Evolutionary conservation across 2,888 invertebrate genomes (phyloP).

Genomic region (Amorpha juglandis): DNA sequence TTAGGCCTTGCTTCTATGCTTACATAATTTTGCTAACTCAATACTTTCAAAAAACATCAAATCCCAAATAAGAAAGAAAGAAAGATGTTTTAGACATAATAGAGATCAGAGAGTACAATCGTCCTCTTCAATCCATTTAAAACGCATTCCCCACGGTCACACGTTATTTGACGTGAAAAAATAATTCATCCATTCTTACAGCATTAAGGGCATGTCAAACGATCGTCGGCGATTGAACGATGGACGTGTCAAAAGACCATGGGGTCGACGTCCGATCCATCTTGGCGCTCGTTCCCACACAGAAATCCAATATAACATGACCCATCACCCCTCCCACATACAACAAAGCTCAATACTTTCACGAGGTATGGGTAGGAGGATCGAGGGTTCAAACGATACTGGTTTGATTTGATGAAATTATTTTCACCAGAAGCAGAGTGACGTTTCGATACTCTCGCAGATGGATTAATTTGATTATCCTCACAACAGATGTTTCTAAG

Average conservation of each 20-base stretch:
- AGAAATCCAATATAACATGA: conserved; percentile 51
- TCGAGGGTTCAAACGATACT: conserved; percentile 43
- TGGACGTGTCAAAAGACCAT: conserved; percentile 76
- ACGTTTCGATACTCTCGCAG: conserved; percentile 82
- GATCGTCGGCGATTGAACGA: conserved; percentile 78
- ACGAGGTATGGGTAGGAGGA: conserved; percentile 27
- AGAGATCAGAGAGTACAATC: not conserved
- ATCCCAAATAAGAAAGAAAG: not conserved
- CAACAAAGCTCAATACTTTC: conserved; percentile 10
- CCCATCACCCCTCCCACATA: conserved; percentile 35
- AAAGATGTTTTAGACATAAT: not conserved
- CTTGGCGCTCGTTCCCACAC: conserved; percentile 66
- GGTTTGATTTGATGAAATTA: conserved; percentile 63
- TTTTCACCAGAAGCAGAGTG: conserved; percentile 76
- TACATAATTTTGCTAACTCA: no score
- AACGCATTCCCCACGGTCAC: conserved; percentile 19
- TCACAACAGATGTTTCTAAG: conserved; percentile 71
- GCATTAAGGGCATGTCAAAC: conserved; percentile 60
- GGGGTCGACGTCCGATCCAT: conserved; percentile 75
- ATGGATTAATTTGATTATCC: conserved; percentile 83
- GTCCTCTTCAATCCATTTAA: conserved; percentile 6
- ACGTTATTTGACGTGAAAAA: conserved; percentile 55
- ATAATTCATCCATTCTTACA: conserved; percentile 71
- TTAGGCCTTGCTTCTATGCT: no score
- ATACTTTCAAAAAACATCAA: no score